A percentile compares a stretch with the other conserved stretches of the same genome.
Evolutionary conservation across 1,140 invertebrate species (phyloP).

Genomic region (Heliconius congener): DNA sequence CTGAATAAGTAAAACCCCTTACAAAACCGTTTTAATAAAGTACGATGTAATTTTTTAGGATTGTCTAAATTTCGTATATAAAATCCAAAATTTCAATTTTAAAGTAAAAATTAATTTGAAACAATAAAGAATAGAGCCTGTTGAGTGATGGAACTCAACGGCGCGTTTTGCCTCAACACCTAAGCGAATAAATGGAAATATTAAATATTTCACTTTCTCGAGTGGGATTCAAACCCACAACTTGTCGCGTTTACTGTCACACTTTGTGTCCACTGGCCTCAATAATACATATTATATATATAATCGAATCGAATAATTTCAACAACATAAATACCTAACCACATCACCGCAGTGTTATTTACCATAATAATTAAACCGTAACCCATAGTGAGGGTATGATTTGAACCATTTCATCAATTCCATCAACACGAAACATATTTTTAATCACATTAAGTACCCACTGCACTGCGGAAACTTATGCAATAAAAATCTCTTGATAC

Average conservation of each 20-base stretch:
- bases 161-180: too few relatives aligned
- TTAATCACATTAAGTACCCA: not conserved
- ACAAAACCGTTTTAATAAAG: not conserved
- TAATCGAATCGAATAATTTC: not conserved
- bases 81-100: too few relatives aligned
- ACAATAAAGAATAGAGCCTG: too few relatives aligned
- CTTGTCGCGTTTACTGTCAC: too few relatives aligned
- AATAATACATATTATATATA: not conserved
- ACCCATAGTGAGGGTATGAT: not conserved
- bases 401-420: not conserved
- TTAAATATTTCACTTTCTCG: too few relatives aligned
- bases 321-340: not conserved
- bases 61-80: too few relatives aligned
- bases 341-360: not conserved
- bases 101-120: too few relatives aligned
- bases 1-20: not conserved
- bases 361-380: slow-evolving; percentile 2
- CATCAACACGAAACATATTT: not conserved
- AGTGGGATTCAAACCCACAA: too few relatives aligned
- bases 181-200: too few relatives aligned
- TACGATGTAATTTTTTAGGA: too few relatives aligned
- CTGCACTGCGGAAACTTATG: slow-evolving; percentile 12
- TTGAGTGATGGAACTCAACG: too few relatives aligned
- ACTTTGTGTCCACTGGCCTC: too few relatives aligned
- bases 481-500: slow-evolving; percentile 11